Base-by-base conservation (phyloP, 1,140 invertebrate genomes). In the Drosophila insularis region DNA sequence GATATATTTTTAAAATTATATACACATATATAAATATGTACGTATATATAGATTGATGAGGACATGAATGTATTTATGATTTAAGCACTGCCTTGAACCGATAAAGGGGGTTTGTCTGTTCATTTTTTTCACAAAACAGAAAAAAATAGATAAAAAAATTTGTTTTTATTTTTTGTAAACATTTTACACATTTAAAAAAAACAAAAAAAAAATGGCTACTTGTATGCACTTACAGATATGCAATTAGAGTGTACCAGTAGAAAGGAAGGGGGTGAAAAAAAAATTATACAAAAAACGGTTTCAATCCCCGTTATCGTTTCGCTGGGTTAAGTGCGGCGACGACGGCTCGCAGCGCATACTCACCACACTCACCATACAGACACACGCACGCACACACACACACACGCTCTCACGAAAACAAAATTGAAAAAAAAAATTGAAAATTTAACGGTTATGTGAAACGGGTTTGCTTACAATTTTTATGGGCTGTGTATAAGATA, bases 291-390 rank as follows among this genome's bases (percentile, higher is more conserved):
- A 65, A 43, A 72, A 69, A 46, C 13, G 31, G 8, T 59, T 69
- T 43, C 81, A 86, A 50, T 50, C 82, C 82, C 82, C 82, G 79
- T 87, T 86, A 86, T 86, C 82, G 82, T 56, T 79, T 77, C 75
- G 60, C 14, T 14, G n/a, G n/a, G 27, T 61, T 65, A 17, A 73
- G 78, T 81, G 79, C 75, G 40, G 43, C 43, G 6, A 19, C 17
- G 43, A n/a, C 43, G 17, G 17, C 43, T 50, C 7, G 8, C 17
- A 21, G 84, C 79, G 82, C 82, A 87, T 87, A 87, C 82, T 87
- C 89, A 87, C 82, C 81, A 86, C 78, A 71, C 78, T 75, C 71
- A 58, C 74, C 77, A 50, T 17, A 46, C 61, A 81, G 74, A 67
- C 27, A 27, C 27, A 27, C 4, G 23, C 23, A 5, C 23, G 6